phyloP scores from a whole-genome alignment of 1,140 invertebrate genomes.

The Panonychus citri region DNA sequence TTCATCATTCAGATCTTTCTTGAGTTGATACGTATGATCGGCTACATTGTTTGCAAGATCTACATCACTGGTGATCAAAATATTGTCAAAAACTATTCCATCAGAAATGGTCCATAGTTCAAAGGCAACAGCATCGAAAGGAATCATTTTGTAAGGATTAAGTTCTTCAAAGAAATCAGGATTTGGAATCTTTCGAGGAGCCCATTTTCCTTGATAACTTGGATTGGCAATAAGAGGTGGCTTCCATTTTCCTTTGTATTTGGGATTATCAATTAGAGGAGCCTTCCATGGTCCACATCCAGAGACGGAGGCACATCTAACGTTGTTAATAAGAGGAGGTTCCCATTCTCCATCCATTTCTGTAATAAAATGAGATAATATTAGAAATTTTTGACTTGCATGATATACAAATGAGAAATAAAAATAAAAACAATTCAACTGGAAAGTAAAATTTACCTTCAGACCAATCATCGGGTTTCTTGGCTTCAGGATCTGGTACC shows the following conservation, averaged over 20 bases:
- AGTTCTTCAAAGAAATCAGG: constrained; percentile 80
- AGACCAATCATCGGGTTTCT: constrained; percentile 71
- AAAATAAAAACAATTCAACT: constrained; percentile 16
- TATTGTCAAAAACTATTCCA: constrained; percentile 80
- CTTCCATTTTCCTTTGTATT: constrained; percentile 78
- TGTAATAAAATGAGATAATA: constrained; percentile 42
- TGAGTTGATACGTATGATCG: constrained; percentile 56
- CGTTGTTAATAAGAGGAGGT: constrained; percentile 64
- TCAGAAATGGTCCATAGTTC: constrained; percentile 97
- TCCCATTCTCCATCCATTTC: constrained; percentile 99
- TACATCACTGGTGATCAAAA: constrained; percentile 66
- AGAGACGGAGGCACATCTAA: constrained; percentile 49
- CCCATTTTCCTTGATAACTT: constrained; percentile 82
- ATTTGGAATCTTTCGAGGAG: constrained; percentile 59
- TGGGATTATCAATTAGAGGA: constrained; percentile 64
- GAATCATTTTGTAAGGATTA: constrained; percentile 59
- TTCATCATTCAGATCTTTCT: constrained; percentile 47
- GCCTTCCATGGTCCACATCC: constrained; percentile 81
- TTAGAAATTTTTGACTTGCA: no score
- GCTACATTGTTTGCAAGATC: constrained; percentile 56
- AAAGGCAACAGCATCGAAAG: constrained; percentile 63
- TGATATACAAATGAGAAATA: constrained; percentile 23
- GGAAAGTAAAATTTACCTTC: constrained; percentile 16
- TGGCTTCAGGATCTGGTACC: constrained; percentile 62
- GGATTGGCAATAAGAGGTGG: constrained; percentile 76